Percentiles rank a stretch among this genome's conserved stretches.
phyloP scores from a whole-genome alignment of 2,797 vertebrate species.

The Ceryle rudis region DNA sequence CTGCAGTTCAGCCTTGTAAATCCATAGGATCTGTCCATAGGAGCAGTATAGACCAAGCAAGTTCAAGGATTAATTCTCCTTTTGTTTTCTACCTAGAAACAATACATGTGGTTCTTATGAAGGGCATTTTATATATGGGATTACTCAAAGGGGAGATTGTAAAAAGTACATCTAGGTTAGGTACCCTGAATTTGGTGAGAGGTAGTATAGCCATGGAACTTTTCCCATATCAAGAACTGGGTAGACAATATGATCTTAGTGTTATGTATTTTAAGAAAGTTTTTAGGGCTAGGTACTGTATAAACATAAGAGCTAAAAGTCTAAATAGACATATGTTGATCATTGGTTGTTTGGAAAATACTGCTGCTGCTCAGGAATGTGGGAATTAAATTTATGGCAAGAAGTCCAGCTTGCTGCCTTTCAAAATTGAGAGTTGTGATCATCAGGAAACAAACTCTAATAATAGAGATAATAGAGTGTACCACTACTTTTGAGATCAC shows the following conservation, averaged over 20 bases:
- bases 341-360: conserved; percentile 24
- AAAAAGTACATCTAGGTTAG: background rate
- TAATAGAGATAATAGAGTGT: background rate
- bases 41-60: background rate
- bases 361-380: background rate
- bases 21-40: background rate
- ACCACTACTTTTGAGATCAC: background rate
- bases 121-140: background rate
- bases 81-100: background rate
- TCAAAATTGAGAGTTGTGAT: background rate
- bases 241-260: background rate
- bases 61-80: background rate
- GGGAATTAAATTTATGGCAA: background rate
- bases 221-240: background rate
- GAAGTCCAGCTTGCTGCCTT: background rate
- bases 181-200: background rate
- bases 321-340: background rate
- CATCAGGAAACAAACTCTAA: background rate
- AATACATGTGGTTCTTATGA: background rate
- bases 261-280: background rate
- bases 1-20: background rate
- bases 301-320: conserved; percentile 8
- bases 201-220: background rate
- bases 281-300: background rate
- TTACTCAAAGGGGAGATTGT: background rate